A percentile compares a stretch with the other conserved stretches of the same genome.
These are phyloP conservation scores for Drosophila bifasciata DNA, from an alignment of 1,140 invertebrate genomes.

Conservation along the genomic window DNA sequence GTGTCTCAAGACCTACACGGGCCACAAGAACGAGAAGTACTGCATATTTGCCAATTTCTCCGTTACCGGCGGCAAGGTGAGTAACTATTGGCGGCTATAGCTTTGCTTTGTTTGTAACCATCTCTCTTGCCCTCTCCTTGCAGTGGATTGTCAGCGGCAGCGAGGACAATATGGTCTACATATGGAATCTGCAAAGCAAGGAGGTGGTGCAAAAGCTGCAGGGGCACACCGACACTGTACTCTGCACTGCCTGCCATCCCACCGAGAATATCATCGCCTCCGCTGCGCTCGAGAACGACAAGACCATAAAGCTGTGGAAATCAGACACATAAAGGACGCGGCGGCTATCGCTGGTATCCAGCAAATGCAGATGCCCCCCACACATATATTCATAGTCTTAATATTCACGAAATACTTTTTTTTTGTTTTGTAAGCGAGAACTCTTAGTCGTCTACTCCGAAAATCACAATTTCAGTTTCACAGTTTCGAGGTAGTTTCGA, in stretches of 20 bases:
- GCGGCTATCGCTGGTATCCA: conserved; percentile 54
- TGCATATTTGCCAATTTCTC: conserved; percentile 99
- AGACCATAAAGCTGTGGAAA: conserved; percentile 99
- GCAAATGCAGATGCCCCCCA: conserved; percentile 8
- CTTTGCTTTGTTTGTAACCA: neutral
- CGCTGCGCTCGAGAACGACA: conserved; percentile 98
- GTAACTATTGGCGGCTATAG: conserved; percentile 1
- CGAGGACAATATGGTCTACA: conserved; percentile 99
- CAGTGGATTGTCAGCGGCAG: conserved; percentile 99
- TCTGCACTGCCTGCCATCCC: conserved; percentile 99
- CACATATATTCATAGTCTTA: conserved; percentile 30
- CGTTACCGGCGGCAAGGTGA: conserved; percentile 98
- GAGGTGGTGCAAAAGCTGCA: conserved; percentile 99
- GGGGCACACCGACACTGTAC: conserved; percentile 98
- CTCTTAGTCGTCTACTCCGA: no score
- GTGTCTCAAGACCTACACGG: conserved; percentile 98
- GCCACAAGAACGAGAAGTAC: conserved; percentile 99
- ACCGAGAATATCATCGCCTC: conserved; percentile 99
- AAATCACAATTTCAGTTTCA: no score
- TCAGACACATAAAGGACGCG: conserved; percentile 93
- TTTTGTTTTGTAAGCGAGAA: no score
- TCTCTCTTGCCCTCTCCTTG: neutral
- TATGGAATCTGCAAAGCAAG: conserved; percentile 99
- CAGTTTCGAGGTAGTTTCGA: no score
- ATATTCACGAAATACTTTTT: conserved; percentile 1